A percentile compares a stretch with the other conserved stretches of the same genome.
These are phyloP conservation scores for Jordanella pulchra DNA, from an alignment of 2,797 vertebrate species.

Conservation along the genomic window DNA sequence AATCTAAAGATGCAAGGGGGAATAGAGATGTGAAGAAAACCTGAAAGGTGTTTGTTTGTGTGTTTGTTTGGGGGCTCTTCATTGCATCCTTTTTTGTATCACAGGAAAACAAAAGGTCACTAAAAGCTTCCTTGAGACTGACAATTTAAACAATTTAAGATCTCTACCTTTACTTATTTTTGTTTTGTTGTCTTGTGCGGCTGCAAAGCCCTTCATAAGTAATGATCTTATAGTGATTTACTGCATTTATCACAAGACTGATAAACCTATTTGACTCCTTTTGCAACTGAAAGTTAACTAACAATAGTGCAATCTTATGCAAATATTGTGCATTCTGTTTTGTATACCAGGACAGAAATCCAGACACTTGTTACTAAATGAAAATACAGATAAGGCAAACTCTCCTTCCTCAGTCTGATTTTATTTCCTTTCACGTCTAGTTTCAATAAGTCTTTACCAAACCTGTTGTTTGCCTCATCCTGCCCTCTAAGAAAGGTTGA, in stretches of 20 bases:
- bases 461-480: conserved; percentile 20
- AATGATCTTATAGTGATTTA: background rate
- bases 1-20: no score
- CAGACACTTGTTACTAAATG: background rate
- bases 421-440: background rate
- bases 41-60: no score
- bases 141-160: no score
- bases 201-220: background rate
- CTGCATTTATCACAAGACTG: background rate
- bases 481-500: background rate
- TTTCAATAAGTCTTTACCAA: conserved; percentile 12
- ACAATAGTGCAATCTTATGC: background rate
- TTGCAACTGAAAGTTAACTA: background rate
- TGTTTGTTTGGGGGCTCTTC: no score
- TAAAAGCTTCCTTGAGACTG: no score
- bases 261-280: background rate
- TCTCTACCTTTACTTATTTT: no score
- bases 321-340: background rate
- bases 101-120: no score
- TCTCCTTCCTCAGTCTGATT: background rate
- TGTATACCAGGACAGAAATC: background rate
- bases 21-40: no score
- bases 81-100: no score
- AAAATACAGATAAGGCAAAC: background rate
- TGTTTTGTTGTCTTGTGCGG: no score